These are phyloP conservation scores for Tachysurus vachellii DNA, from an alignment of 2,113 vertebrate species.

Conservation along the genomic window DNA sequence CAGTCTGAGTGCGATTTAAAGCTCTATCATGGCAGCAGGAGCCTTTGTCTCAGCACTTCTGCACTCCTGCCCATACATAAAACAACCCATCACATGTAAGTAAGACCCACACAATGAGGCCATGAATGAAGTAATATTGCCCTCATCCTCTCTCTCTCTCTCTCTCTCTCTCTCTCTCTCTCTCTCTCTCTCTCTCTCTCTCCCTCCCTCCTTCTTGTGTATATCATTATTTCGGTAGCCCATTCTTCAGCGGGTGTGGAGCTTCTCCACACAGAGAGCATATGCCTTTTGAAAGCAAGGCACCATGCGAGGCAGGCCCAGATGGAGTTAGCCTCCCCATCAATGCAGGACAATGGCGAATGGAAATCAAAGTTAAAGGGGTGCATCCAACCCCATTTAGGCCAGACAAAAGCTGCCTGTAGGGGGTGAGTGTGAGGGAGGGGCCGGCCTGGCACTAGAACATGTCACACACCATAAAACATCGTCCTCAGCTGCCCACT, in stretches of 20 bases:
- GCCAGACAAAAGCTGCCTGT: constrained; percentile 86
- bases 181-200: constrained; percentile 38
- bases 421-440: constrained; percentile 86
- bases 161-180: constrained; percentile 41
- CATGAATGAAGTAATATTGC: constrained; percentile 69
- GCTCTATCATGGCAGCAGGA: constrained; percentile 67
- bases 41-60: constrained; percentile 72
- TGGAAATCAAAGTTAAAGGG: constrained; percentile 80
- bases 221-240: constrained; percentile 73
- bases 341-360: constrained; percentile 76
- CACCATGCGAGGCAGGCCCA: constrained; percentile 82
- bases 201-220: constrained; percentile 60
- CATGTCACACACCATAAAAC: constrained; percentile 80
- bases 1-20: constrained; percentile 75
- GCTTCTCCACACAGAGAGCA: constrained; percentile 75
- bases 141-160: constrained; percentile 44
- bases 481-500: constrained; percentile 74
- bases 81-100: constrained; percentile 68
- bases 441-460: constrained; percentile 76
- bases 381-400: constrained; percentile 77
- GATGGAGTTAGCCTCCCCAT: constrained; percentile 81
- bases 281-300: constrained; percentile 87
- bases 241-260: constrained; percentile 73
- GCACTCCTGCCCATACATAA: constrained; percentile 74
- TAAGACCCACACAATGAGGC: constrained; percentile 70